Conservation (phyloP, 2,113 vertebrate genomes). For the Bungarus multicinctus region DNA sequence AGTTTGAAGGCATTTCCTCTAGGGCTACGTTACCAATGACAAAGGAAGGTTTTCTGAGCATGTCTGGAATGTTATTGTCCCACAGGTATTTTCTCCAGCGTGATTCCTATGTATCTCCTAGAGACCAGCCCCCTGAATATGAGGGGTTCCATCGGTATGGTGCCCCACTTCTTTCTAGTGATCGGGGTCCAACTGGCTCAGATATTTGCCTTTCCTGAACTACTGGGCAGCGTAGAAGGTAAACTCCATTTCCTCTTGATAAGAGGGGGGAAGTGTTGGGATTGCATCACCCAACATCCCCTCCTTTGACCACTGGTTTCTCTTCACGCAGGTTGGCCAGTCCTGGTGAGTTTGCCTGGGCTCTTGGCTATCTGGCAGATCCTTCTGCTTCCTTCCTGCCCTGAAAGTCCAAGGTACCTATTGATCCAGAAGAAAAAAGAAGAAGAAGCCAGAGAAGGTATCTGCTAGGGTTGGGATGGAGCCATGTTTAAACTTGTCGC, state of each 20-base stretch:
- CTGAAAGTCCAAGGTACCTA: slow-evolving; percentile 88
- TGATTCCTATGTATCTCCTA: slow-evolving; percentile 80
- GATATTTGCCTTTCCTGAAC: slow-evolving; percentile 70
- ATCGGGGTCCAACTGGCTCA: slow-evolving; percentile 75
- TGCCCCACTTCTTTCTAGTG: slow-evolving; percentile 75
- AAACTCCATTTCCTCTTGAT: background rate
- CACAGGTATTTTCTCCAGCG: slow-evolving; percentile 75
- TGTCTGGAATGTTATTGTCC: background rate
- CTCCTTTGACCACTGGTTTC: fast-evolving
- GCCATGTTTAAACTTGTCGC: background rate
- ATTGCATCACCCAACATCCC: too few relatives aligned
- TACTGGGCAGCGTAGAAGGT: slow-evolving; percentile 75
- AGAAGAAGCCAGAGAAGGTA: slow-evolving; percentile 73
- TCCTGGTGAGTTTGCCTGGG: slow-evolving; percentile 82
- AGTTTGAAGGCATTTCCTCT: background rate
- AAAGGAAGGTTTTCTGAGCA: background rate
- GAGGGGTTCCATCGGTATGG: slow-evolving; percentile 74
- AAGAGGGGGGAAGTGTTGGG: background rate
- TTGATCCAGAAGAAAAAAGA: slow-evolving; percentile 81
- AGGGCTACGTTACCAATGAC: background rate
- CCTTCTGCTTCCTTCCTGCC: slow-evolving; percentile 81
- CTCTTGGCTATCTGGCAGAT: slow-evolving; percentile 80
- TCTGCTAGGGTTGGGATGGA: background rate
- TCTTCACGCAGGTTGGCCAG: slow-evolving; percentile 80
- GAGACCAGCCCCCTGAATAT: slow-evolving; percentile 77